Percentiles rank a stretch among this genome's conserved stretches.
phyloP scores from a whole-genome alignment of 2,113 vertebrate species.

The Ursus arctos region DNA sequence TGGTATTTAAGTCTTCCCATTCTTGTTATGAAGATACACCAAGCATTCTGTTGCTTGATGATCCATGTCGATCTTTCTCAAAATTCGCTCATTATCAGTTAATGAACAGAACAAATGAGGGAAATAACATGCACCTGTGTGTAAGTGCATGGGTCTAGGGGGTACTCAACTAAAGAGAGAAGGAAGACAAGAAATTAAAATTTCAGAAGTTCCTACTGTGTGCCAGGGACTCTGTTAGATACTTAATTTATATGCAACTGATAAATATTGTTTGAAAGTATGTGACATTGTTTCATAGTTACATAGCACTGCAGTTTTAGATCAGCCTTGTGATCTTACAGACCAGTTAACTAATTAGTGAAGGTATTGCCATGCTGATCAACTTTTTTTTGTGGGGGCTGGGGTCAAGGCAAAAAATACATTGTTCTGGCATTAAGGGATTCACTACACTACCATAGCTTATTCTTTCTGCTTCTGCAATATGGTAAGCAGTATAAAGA shows the following conservation, averaged over 20 bases:
- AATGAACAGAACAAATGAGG: not conserved
- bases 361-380: not conserved
- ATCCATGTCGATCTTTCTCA: not conserved
- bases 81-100: conserved; percentile 30
- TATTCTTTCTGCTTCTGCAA: not conserved
- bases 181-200: not conserved
- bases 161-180: not conserved
- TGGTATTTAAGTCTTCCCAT: conserved; percentile 8
- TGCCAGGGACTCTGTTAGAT: not conserved
- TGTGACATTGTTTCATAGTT: not conserved
- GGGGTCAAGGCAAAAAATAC: not conserved
- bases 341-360: not conserved
- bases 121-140: not conserved
- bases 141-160: not conserved
- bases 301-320: not conserved
- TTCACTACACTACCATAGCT: not conserved
- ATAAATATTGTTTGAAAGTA: conserved; percentile 13
- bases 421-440: not conserved
- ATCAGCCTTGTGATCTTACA: not conserved
- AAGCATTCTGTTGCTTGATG: conserved; percentile 11
- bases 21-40: conserved; percentile 10
- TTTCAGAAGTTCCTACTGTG: not conserved
- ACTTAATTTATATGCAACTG: not conserved
- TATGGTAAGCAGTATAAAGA: not conserved
- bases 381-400: not conserved